A percentile compares a stretch with the other conserved stretches of the same genome.
Evolutionary conservation across 2,113 vertebrate species (phyloP).

Genomic region (Marmota flaviventris): DNA sequence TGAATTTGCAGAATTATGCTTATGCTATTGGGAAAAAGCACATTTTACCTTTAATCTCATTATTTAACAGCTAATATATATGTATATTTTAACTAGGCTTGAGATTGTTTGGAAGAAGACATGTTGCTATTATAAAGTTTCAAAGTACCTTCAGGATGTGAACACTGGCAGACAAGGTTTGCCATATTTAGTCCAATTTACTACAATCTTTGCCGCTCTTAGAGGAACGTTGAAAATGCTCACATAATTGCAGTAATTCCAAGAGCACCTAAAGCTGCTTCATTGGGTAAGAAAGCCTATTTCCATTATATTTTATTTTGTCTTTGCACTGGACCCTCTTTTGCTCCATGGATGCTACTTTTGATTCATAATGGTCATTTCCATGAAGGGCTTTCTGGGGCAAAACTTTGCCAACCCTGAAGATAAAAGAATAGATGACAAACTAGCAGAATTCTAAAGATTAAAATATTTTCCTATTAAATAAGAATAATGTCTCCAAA

Average conservation of each 20-base stretch:
- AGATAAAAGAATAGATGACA: neutral
- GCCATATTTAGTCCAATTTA: neutral
- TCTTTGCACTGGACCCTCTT: neutral
- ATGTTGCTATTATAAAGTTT: neutral
- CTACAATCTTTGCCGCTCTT: neutral
- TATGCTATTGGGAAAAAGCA: neutral
- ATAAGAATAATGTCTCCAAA: slow-evolving; percentile 3
- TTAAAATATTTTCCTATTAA: slow-evolving; percentile 31
- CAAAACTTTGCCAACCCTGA: neutral
- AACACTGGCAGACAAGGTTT: neutral
- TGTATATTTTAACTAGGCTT: neutral
- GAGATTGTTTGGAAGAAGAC: neutral
- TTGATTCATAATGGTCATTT: neutral
- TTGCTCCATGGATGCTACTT: neutral
- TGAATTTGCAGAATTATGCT: slow-evolving; percentile 30
- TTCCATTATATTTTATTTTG: neutral
- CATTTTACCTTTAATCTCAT: neutral
- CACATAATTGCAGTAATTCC: neutral
- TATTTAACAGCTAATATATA: neutral
- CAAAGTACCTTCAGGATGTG: neutral
- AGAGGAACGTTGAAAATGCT: neutral
- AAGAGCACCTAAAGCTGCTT: neutral
- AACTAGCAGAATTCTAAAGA: neutral
- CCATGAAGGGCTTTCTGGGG: neutral
- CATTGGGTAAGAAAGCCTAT: neutral